Base-by-base conservation (phyloP, 2,797 vertebrate species). In the Pristis pectinata region DNA sequence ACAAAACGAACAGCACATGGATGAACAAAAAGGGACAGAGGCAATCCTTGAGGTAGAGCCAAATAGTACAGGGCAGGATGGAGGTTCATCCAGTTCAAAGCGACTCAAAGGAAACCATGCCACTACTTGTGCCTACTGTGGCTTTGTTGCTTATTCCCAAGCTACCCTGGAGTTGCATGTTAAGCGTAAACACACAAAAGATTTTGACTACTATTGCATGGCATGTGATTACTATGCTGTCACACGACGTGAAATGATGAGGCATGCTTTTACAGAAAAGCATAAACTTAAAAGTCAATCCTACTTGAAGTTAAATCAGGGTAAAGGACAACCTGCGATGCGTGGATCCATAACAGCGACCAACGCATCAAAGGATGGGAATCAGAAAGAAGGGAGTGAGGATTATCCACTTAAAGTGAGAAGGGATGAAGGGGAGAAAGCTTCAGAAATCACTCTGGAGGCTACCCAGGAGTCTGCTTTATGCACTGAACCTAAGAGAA, bases 171-270 rank as follows among this genome's bases (percentile, higher is more conserved):
- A 98, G 94, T 97, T 99, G 76, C 99, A 99, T 0, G 95, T 99
- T 95, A 99, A 99, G 95, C 97, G 98, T 95, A 99, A 98, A 79
- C 99, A 99, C 96, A 98, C 98, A 27, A 98, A 97, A 95, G 98
- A 99, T 94, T 99, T 98, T 96, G 98, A 99, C 95, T 99, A 98
- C 94, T 98, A 98, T 85, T 99, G 99, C 95, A 97, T 98, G 96
- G 99, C 98, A 0, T 99, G 99, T 95, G 98, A 98, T 95, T 99
- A 99, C 96, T 99, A 98, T 34, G 98, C 99, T 0, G 98, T 99
- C 95, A 99, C 98, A 11, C 97, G 96, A 89, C 97, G 98, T 94
- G 99, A 99, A 96, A 99, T 99, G 98, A 97, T 97, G 70, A 98
- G 98, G 94, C 99, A 99, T 6, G 98, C 98, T 22, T 97, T 97